phyloP scores from a whole-genome alignment of 1,140 invertebrate species.

The Manduca sexta region DNA sequence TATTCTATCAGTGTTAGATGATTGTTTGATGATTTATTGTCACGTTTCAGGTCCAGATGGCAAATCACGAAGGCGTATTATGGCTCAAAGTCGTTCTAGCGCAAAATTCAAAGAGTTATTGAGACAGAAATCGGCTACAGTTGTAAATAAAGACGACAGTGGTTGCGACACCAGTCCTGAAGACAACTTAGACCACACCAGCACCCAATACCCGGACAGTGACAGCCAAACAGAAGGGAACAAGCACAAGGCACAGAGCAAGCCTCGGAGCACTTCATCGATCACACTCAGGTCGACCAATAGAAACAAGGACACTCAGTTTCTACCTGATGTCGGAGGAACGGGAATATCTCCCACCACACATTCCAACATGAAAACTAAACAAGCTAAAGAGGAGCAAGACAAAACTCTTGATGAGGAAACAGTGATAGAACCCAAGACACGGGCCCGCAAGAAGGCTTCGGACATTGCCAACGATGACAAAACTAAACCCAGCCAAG shows the following conservation, averaged over 20 bases:
- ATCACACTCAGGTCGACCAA: slow-evolving; percentile 24
- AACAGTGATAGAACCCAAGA: slow-evolving; percentile 58
- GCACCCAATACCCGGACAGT: slow-evolving; percentile 4
- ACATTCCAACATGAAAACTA: slow-evolving; percentile 72
- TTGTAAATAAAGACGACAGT: slow-evolving; percentile 15
- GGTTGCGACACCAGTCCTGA: slow-evolving; percentile 18
- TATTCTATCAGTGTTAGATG: not conserved
- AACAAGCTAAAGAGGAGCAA: slow-evolving; percentile 61
- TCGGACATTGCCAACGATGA: slow-evolving; percentile 55
- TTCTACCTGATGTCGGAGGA: slow-evolving; percentile 63
- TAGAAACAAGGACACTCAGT: slow-evolving; percentile 29
- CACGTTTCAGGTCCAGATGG: slow-evolving; percentile 48
- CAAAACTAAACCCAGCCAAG: slow-evolving; percentile 43
- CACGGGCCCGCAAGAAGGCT: slow-evolving; percentile 61
- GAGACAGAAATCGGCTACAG: slow-evolving; percentile 7
- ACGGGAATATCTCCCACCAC: slow-evolving; percentile 50
- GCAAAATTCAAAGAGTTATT: slow-evolving; percentile 25
- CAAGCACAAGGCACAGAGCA: slow-evolving; percentile 4
- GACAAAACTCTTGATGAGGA: slow-evolving; percentile 66
- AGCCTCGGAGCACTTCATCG: slow-evolving; percentile 7
- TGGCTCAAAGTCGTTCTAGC: slow-evolving; percentile 30
- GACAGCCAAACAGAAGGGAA: slow-evolving; percentile 2
- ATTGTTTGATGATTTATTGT: slow-evolving; percentile 21
- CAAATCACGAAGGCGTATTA: slow-evolving; percentile 28
- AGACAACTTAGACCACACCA: slow-evolving; percentile 10